Conservation (phyloP, 1,140 invertebrate genomes). For the Caerostris extrusa region DNA sequence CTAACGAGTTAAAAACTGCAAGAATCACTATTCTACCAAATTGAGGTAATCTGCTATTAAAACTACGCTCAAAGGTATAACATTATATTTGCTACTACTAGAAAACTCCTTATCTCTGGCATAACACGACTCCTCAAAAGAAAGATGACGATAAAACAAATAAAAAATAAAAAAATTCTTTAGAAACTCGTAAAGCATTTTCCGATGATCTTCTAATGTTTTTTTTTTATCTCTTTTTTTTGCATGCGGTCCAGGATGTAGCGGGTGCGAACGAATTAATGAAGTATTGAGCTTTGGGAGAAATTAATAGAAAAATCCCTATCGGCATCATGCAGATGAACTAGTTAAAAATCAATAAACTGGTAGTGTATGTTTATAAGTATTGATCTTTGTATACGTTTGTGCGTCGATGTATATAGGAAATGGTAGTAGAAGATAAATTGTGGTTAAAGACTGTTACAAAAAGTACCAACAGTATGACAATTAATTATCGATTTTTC, state of each 20-base stretch:
- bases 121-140: conserved; percentile 6
- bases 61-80: conserved; percentile 26
- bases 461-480: not conserved
- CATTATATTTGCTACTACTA: conserved; percentile 23
- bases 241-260: not conserved
- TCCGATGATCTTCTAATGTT: conserved; percentile 53
- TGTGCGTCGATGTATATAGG: not conserved
- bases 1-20: not conserved
- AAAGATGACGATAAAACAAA: conserved; percentile 3
- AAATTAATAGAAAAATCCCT: not conserved
- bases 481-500: not conserved
- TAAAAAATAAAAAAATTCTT: not conserved
- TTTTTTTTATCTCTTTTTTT: conserved; percentile 3
- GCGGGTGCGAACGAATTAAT: conserved; percentile 61
- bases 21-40: conserved; percentile 50
- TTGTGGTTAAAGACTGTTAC: not conserved
- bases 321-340: conserved; percentile 22
- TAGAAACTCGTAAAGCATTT: conserved; percentile 53
- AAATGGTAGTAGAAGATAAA: not conserved
- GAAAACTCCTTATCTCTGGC: conserved; percentile 44
- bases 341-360: not conserved
- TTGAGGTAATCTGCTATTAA: conserved; percentile 51
- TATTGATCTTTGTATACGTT: no score
- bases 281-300: conserved; percentile 17
- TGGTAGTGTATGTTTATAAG: not conserved